Evolutionary conservation across 2,797 vertebrate species (phyloP), one percentile per base, ranked within the genome.

Genomic region (Iguana delicatissima): DNA sequence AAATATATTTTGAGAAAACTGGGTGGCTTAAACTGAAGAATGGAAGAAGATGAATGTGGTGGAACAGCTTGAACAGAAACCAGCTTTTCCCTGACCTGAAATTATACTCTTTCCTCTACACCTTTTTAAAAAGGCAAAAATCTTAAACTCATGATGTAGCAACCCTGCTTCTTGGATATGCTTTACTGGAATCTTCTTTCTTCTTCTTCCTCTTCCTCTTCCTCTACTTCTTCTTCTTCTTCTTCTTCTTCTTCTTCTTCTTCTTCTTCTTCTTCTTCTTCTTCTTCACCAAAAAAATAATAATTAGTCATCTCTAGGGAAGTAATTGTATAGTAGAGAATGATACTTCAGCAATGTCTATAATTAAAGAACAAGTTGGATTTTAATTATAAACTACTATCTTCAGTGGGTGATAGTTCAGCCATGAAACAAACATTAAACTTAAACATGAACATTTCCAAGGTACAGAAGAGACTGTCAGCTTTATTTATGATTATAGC

Each of bases 341-440:
- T 76, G 80, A 91, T 88, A 85, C 3, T 90, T 85, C 67, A 88
- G 52, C 73, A 83, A 20, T 90, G 86, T 76, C 94, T 92, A 94
- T 96, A 96, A 97, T 97, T 97, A 97, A 93, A 79, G 88, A 92
- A 81, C 84, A 93, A 90, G 14, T 38, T 94, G 52, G 73, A 89
- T 95, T 96, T 96, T 97, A 97, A 97, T 97, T 97, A 96, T 79
- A 94, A 93, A 93, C 22, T 89, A 85, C 73, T 91, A 87, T 93
- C 82, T 93, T 92, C 91, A 73, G 86, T 87, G 87, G 38, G 86
- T 96, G 96, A 94, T 13, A n/a, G 89, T 94, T 93, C 93, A 95
- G 93, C 94, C 95, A 62, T 96, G 94, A 93, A 96, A 92, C 90
- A 96, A 95, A 94, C 80, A 92, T 95, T 91, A 93, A 95, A 95